Base-by-base conservation (phyloP, 2,797 vertebrate species). In the Thalassophryne amazonica region DNA sequence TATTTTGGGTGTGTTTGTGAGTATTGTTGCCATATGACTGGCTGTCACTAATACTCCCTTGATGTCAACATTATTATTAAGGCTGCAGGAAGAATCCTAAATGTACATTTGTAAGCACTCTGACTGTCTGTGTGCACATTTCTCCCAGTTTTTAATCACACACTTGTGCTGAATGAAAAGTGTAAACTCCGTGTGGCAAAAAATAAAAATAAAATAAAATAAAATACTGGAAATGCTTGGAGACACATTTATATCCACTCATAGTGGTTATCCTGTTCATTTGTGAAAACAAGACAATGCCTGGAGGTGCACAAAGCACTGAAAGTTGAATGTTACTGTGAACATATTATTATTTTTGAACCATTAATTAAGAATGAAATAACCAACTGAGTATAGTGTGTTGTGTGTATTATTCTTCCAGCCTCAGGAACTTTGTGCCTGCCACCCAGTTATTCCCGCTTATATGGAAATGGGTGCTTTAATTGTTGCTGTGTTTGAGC, bases 401-500 rank as follows among this genome's bases (percentile, higher is more conserved):
- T 22, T 56, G 39, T 23, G 34, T 65, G 42, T 48, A 40, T 41
- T 27, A 29, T 39, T 71, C 42, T 45, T 52, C 61, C 46, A 55
- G 73, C 71, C 73, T 30, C 31, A 3, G 56, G 34, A 58, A 59
- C 56, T 58, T 52, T 31, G 60, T 43, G 35, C 67, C 67, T 73
- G 51, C 63, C 69, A 60, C 69, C 60, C 53, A 49, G 29, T 61
- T 62, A 24, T 36, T 56, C 69, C 69, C 42, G 40, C 53, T 68
- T 64, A 22, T 32, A 51, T 46, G 60, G 68, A 69, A 69, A 61
- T 22, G 40, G 70, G 60, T 38, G 45, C 69, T 52, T 67, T 56
- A 51, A 60, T 62, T 83, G 78, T 77, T 70, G 73, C 73, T 31
- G 54, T 74, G 77, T 64, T 50, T 45, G 73, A 80, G 73, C 78